Evolutionary conservation across 2,888 invertebrate genomes (phyloP).

Genomic region (Eilema griseolum): DNA sequence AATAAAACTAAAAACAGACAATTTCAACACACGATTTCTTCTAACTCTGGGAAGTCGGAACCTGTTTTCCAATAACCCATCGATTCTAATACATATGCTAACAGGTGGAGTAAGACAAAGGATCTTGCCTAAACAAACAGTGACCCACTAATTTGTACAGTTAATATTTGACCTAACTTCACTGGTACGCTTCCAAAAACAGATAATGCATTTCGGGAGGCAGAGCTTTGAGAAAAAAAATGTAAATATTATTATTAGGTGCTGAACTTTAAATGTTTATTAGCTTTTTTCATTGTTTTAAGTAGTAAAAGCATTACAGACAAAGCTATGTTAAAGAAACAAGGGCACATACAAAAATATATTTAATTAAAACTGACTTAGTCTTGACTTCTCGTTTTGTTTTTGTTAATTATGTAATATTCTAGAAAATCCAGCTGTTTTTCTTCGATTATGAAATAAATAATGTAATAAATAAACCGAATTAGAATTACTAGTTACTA

Average conservation of each 20-base stretch:
- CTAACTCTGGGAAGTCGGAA: slow-evolving; percentile 35
- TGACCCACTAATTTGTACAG: slow-evolving; percentile 68
- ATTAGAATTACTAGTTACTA: too few species aligned
- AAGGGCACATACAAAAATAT: neutral
- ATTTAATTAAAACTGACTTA: too few species aligned
- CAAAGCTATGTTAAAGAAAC: neutral
- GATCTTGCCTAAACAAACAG: slow-evolving; percentile 43
- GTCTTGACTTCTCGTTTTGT: too few species aligned
- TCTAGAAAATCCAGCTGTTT: too few species aligned
- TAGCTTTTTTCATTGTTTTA: neutral
- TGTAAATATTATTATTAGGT: slow-evolving; percentile 11
- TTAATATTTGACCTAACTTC: slow-evolving; percentile 69
- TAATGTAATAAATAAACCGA: too few species aligned
- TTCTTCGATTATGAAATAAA: too few species aligned
- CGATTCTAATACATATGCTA: slow-evolving; percentile 42
- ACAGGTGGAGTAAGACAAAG: slow-evolving; percentile 48
- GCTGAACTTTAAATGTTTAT: slow-evolving; percentile 19
- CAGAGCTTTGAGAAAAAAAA: slow-evolving; percentile 19
- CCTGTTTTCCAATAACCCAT: slow-evolving; percentile 35
- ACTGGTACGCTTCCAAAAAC: slow-evolving; percentile 46
- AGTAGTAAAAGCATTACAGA: neutral
- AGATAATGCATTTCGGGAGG: slow-evolving; percentile 47
- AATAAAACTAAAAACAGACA: neutral
- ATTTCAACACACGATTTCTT: slow-evolving; percentile 11
- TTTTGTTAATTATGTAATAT: too few species aligned